phyloP scores from a whole-genome alignment of 64 coral and sea anemone species.

The Acropora tenuis region DNA sequence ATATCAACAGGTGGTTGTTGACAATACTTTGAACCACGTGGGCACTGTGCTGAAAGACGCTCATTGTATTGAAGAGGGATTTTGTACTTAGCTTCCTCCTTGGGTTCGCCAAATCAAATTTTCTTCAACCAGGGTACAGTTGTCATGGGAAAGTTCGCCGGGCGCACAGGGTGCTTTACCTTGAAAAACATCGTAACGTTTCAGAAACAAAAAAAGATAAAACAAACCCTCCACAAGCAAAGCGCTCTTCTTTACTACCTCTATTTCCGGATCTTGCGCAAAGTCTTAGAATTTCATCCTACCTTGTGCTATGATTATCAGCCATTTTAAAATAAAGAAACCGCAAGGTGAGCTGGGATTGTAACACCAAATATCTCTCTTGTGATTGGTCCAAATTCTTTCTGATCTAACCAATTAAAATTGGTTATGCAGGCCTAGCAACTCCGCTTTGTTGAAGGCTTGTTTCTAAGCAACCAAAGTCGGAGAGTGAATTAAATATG shows the following conservation, averaged over 20 bases:
- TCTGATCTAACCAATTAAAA: constrained; percentile 51
- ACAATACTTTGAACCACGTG: constrained; percentile 60
- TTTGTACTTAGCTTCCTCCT: not conserved
- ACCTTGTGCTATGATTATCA: not conserved
- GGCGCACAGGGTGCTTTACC: too few relatives aligned
- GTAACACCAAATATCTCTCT: not conserved
- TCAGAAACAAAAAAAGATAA: too few relatives aligned
- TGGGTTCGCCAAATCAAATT: too few relatives aligned
- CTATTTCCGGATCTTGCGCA: too few relatives aligned
- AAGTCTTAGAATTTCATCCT: not conserved
- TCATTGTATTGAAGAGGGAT: constrained; percentile 33
- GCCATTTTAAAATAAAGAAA: not conserved
- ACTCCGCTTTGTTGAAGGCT: not conserved
- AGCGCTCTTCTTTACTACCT: too few relatives aligned
- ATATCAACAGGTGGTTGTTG: constrained; percentile 79
- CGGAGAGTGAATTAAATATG: constrained; percentile 52
- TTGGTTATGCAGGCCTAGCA: not conserved
- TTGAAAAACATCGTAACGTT: too few relatives aligned
- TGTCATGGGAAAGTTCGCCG: too few relatives aligned
- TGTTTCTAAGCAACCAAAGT: constrained; percentile 69
- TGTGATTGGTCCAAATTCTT: constrained; percentile 9
- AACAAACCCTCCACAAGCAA: too few relatives aligned
- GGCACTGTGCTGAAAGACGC: constrained; percentile 21
- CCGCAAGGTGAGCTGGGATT: too few relatives aligned
- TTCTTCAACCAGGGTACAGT: too few relatives aligned